Conservation (phyloP, 1,140 invertebrate species). For the Lerema accius region DNA sequence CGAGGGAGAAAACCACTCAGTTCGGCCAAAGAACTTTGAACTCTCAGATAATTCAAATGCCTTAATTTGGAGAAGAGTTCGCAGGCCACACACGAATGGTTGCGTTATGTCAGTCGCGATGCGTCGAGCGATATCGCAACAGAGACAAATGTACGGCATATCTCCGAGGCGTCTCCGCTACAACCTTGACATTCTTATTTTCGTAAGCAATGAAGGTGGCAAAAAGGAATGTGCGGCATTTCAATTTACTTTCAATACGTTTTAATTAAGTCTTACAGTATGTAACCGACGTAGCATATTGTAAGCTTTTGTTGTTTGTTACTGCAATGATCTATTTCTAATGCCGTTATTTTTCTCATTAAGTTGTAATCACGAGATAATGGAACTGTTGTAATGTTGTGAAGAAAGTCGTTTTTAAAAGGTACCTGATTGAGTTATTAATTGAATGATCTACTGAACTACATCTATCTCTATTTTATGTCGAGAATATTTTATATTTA, state of each 20-base stretch:
- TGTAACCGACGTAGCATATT: slow-evolving; percentile 6
- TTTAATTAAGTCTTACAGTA: slow-evolving; percentile 30
- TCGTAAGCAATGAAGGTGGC: slow-evolving; percentile 42
- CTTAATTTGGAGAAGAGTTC: slow-evolving; percentile 30
- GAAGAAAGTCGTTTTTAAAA: too few species aligned
- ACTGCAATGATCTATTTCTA: slow-evolving; percentile 22
- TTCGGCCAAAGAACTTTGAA: slow-evolving; percentile 49
- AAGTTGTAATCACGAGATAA: not conserved
- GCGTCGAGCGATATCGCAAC: slow-evolving; percentile 66
- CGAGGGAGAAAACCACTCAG: slow-evolving; percentile 59
- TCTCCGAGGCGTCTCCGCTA: slow-evolving; percentile 53
- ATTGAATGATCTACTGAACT: too few species aligned
- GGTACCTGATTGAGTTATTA: too few species aligned
- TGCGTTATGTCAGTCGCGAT: slow-evolving; percentile 60
- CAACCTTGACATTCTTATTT: slow-evolving; percentile 69
- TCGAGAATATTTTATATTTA: too few species aligned
- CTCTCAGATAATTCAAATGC: slow-evolving; percentile 37
- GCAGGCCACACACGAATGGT: slow-evolving; percentile 50
- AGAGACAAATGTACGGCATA: slow-evolving; percentile 73
- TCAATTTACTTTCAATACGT: slow-evolving; percentile 37
- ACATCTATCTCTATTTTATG: too few species aligned
- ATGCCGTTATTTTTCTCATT: slow-evolving; percentile 5
- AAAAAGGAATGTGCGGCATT: slow-evolving; percentile 29
- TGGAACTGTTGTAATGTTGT: not conserved
- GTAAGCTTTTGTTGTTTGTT: slow-evolving; percentile 33